These are phyloP conservation scores for Bathynomus jamesi DNA, from an alignment of 1,140 invertebrate genomes.

Conservation along the genomic window DNA sequence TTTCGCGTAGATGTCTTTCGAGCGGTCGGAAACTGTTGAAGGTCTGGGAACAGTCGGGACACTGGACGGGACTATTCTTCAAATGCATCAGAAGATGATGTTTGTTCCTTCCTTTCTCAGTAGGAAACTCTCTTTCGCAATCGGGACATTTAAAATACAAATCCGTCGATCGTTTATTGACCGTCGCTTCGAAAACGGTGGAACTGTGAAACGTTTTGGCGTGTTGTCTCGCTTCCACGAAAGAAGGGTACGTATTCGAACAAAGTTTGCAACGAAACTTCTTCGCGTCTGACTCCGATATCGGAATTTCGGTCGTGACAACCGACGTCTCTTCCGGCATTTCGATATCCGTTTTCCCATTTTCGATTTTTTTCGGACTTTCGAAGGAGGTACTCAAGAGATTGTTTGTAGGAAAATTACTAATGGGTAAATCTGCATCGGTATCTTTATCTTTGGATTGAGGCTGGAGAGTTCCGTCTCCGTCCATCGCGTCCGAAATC, in stretches of 20 bases:
- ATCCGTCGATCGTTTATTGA: neutral
- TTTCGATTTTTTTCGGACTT: too few species aligned
- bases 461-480: neutral
- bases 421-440: too few species aligned
- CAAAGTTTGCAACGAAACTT: neutral
- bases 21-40: neutral
- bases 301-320: neutral
- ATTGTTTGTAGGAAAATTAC: too few species aligned
- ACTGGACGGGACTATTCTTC: neutral
- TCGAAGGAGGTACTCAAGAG: too few species aligned
- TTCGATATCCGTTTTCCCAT: neutral
- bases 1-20: neutral
- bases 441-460: neutral
- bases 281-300: neutral
- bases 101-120: neutral
- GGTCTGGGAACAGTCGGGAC: neutral
- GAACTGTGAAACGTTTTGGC: neutral
- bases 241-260: neutral
- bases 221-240: neutral
- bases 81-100: neutral
- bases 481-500: neutral
- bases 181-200: neutral
- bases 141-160: neutral
- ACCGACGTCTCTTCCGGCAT: neutral
- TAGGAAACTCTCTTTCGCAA: neutral